Base-by-base conservation (phyloP, 2,888 invertebrate species). In the Brachypterus glaber region DNA sequence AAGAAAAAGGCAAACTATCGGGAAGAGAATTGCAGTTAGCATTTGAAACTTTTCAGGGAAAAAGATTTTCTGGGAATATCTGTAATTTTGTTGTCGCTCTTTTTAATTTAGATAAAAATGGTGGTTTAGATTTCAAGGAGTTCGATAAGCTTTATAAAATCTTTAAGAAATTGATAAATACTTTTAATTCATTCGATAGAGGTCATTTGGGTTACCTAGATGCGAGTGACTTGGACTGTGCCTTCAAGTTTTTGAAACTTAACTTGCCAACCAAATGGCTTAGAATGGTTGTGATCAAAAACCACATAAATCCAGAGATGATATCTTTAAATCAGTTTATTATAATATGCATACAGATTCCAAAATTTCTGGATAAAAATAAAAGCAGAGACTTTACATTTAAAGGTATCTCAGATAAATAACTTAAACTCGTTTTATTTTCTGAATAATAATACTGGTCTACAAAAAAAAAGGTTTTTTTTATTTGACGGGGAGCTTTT, bases 261-360 rank as follows among this genome's bases (percentile, higher is more conserved):
- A 51, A 58, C 35, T 62, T 62, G 40, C 47, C 52, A 17, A 41
- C 48, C 8, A 59, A 62, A 2, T 62, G 62, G 39, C 49, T 61
- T 7, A 45, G 48, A 31, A 62, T 59, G 44, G 42, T 62, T 33
- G 53, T 62, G 13, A 52, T 49, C 3, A 55, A 55, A 30, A 51
- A 46, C 29, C 54, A 60, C 43, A 54, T 55, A 2, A 46, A 49
- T 13, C 52, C 54, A 3, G 57, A 50, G 31, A 57, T 46, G 37
- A 59, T 64, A 29, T 55, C 61, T 2, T 39, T 64, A 39, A 62
- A 63, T 44, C 63, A 62, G 40, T 63, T 58, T 46, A 57, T 64
- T 4, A 53, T 64, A 2, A 60, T 58, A 9, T 64, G 63, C 38
- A 60, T 64, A 9, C 63, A 64, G 39, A 63, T 64, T n/a, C 63